Base-by-base conservation (phyloP, 2,888 invertebrate species). In the Neocrepidodera transversa region DNA sequence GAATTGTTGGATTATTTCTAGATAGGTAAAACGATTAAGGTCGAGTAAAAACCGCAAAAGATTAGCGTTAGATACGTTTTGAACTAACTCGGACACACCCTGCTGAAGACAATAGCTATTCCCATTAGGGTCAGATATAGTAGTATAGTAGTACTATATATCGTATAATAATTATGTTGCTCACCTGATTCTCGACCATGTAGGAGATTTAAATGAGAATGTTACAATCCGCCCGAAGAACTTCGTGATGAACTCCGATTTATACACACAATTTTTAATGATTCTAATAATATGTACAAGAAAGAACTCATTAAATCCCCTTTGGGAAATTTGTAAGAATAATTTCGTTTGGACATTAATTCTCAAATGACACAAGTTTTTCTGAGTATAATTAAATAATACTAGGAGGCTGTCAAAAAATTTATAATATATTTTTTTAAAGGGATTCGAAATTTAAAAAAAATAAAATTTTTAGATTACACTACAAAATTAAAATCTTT, bases 121-220 rank as follows among this genome's bases (percentile, higher is more conserved):
- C 42, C 43, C 32, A 43, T 57, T 43, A 43, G 35, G 53, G 53
- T 53, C 53, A 53, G 43, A 45, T 45, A 43, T 43, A 43, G 43
- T 43, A 43, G 43, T 43, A 26, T 45, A 45, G 45, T 45, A 45
- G 45, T 53, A 57, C 26, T 57, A 23, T 50, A 56, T 49, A 49
- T 49, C 40, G 18, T 42, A 42, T 56, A 56, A 42, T 42, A 23
- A 56, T 50, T 50, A 50, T 20, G 35, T 50, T 56, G 30, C 55
- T 55, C 55, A 55, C 48, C 32, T 47, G 53, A 48, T 54, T 49
- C 40, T 32, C 40, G 40, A 51, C 20, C 50, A 48, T 56, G 49
- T 56, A 60, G 56, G 48, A 56, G 45, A 55, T 56, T 51, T 55
- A 55, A 56, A 56, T 56, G 36, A 60, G 60, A 60, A 56, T 60